Evolutionary conservation across 64 coral and sea anemone species (phyloP).

Genomic region (Montipora sp.): DNA sequence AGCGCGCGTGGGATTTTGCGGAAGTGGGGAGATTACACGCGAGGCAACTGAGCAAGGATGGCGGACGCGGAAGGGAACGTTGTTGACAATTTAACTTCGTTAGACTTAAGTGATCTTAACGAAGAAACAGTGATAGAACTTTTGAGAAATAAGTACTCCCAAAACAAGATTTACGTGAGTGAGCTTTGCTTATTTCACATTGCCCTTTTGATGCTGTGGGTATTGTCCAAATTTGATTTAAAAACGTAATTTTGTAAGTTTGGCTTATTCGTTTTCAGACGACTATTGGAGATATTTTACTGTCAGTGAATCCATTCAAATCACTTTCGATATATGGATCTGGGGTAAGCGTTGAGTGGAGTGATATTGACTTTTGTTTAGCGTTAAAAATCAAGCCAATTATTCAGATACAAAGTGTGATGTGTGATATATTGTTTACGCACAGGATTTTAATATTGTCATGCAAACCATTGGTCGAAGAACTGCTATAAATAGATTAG

Average conservation of each 20-base stretch:
- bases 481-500: no score
- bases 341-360: background rate
- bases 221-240: no score
- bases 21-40: background rate
- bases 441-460: background rate
- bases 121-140: slow-evolving; percentile 28
- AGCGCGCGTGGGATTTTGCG: background rate
- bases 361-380: slow-evolving; percentile 42
- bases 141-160: slow-evolving; percentile 3
- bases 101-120: background rate
- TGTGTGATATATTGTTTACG: background rate
- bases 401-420: background rate
- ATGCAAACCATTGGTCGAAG: background rate
- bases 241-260: background rate
- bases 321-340: slow-evolving; percentile 7
- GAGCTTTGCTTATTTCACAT: background rate
- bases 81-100: background rate
- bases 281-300: slow-evolving; percentile 1
- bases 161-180: slow-evolving; percentile 19
- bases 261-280: background rate
- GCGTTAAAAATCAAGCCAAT: background rate
- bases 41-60: background rate
- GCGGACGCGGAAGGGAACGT: background rate
- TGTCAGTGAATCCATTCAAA: slow-evolving; percentile 36
- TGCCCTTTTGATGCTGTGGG: no score